These are phyloP conservation scores for Idaea aversata DNA, from an alignment of 2,888 invertebrate species.

Conservation along the genomic window DNA sequence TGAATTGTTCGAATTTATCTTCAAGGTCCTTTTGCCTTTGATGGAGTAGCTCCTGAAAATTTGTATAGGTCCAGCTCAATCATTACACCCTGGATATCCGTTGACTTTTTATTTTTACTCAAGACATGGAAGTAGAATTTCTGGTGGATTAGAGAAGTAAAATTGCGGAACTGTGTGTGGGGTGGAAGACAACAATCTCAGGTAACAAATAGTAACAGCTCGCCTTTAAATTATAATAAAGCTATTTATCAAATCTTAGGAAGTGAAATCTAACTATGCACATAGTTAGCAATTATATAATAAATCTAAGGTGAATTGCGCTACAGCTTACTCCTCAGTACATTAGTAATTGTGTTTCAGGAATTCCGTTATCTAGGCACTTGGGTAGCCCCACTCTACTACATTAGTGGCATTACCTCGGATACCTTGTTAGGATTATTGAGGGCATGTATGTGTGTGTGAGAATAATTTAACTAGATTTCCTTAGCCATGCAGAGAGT, in stretches of 20 bases:
- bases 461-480: no score
- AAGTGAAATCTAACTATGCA: slow-evolving; percentile 7
- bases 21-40: slow-evolving; percentile 81
- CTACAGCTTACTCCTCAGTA: slow-evolving; percentile 3
- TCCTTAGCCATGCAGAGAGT: no score
- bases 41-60: slow-evolving; percentile 64
- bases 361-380: slow-evolving; percentile 11
- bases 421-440: background rate
- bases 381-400: slow-evolving; percentile 2
- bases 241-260: background rate
- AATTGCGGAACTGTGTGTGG: no score
- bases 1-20: slow-evolving; percentile 83
- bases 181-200: no score
- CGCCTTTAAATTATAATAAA: no score
- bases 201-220: no score
- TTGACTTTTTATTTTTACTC: no score
- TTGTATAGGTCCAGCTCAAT: no score
- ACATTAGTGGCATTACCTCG: slow-evolving; percentile 1
- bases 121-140: no score
- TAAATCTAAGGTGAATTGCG: background rate
- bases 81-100: no score
- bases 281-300: background rate
- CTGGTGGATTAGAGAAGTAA: no score
- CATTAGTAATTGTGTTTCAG: slow-evolving; percentile 13
- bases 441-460: background rate